These are phyloP conservation scores for Hypomesus transpacificus DNA, from an alignment of 2,113 vertebrate species.

Conservation along the genomic window DNA sequence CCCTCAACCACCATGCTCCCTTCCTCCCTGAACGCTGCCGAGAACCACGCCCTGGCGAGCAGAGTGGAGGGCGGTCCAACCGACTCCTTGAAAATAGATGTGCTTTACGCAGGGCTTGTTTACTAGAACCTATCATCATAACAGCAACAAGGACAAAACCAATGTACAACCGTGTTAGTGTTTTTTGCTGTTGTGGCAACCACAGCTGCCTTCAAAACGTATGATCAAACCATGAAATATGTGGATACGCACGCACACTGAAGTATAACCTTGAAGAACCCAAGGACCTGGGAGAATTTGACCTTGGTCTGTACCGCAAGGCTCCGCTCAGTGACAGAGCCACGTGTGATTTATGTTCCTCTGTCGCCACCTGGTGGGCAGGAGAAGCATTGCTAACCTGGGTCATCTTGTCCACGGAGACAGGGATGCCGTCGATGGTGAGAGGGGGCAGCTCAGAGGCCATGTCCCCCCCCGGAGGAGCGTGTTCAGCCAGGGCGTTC, in stretches of 20 bases:
- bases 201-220: no score
- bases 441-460: slow-evolving; percentile 93
- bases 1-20: no score
- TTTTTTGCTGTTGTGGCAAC: no score
- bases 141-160: no score
- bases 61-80: no score
- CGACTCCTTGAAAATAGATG: no score
- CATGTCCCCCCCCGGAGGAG: slow-evolving; percentile 88
- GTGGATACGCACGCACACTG: not conserved
- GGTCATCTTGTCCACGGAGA: slow-evolving; percentile 99
- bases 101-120: no score
- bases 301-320: slow-evolving; percentile 30
- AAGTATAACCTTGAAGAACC: not conserved
- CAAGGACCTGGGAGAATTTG: slow-evolving; percentile 4
- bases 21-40: no score
- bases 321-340: not conserved
- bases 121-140: no score
- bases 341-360: slow-evolving; percentile 15
- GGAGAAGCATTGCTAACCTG: slow-evolving; percentile 75
- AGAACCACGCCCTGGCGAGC: no score
- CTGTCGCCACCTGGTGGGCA: slow-evolving; percentile 60
- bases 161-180: no score
- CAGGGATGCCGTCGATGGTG: slow-evolving; percentile 95
- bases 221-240: not conserved
- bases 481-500: slow-evolving; percentile 91